phyloP scores from a whole-genome alignment of 2,113 vertebrate genomes.

The Phodopus roborovskii region DNA sequence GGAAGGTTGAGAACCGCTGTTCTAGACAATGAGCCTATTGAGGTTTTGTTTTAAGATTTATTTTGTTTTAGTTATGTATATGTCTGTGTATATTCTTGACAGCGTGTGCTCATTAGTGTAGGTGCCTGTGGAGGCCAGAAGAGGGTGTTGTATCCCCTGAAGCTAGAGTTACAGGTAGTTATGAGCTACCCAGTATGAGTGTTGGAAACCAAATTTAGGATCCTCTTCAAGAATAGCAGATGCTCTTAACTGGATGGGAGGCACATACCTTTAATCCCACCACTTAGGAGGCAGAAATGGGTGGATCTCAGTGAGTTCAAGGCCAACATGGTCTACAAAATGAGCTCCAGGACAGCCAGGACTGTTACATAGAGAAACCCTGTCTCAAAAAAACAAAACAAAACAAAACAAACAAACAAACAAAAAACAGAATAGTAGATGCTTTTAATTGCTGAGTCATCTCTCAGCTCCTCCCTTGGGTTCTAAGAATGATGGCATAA shows the following conservation, averaged over 20 bases:
- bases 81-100: neutral
- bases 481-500: neutral
- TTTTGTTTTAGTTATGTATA: neutral
- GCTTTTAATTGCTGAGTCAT: neutral
- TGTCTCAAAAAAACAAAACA: too few relatives aligned
- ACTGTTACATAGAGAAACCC: too few relatives aligned
- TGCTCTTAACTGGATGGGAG: neutral
- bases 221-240: neutral
- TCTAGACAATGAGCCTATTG: neutral
- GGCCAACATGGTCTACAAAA: too few relatives aligned
- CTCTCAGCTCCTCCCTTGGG: neutral
- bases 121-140: neutral
- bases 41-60: neutral
- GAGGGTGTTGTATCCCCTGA: neutral
- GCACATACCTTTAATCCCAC: too few relatives aligned
- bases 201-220: neutral
- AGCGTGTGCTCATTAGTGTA: neutral
- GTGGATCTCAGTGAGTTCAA: too few relatives aligned
- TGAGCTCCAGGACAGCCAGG: too few relatives aligned
- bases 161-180: neutral
- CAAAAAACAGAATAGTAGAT: neutral
- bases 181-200: neutral
- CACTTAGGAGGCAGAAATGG: too few relatives aligned
- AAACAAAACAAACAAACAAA: too few relatives aligned
- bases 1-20: neutral